Percentiles rank a stretch among this genome's conserved stretches.
Conservation (phyloP, 2,797 vertebrate species). For the Melanotaenia parkinsoni region DNA sequence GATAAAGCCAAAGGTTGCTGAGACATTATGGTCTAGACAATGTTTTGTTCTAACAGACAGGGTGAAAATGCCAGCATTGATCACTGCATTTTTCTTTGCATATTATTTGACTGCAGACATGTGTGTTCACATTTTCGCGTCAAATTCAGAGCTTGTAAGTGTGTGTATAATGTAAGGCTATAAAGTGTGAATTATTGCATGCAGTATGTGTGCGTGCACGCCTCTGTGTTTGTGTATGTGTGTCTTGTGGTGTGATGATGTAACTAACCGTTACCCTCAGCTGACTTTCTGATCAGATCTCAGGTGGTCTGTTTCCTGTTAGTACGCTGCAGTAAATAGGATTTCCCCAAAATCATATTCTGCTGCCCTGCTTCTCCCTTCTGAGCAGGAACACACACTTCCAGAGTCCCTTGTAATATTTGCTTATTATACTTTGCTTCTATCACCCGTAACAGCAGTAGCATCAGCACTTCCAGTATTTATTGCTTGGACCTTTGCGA, state of each 20-base stretch:
- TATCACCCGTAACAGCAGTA: slow-evolving; percentile 28
- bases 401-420: slow-evolving; percentile 40
- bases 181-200: neutral
- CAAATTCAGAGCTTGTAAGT: slow-evolving; percentile 3
- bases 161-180: neutral
- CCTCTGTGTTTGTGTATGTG: neutral
- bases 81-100: neutral
- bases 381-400: slow-evolving; percentile 26
- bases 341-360: slow-evolving; percentile 62
- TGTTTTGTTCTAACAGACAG: neutral
- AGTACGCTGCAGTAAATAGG: slow-evolving; percentile 36
- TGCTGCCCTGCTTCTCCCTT: slow-evolving; percentile 27
- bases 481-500: slow-evolving; percentile 42
- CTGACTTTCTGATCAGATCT: slow-evolving; percentile 53
- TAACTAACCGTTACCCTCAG: slow-evolving; percentile 34
- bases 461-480: slow-evolving; percentile 57
- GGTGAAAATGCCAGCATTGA: too few species aligned
- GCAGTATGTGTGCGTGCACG: neutral
- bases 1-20: neutral
- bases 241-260: slow-evolving; percentile 25
- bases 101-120: slow-evolving; percentile 9
- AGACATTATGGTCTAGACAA: neutral
- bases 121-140: neutral
- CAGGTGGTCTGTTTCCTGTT: slow-evolving; percentile 57
- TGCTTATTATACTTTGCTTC: slow-evolving; percentile 53